Conservation (phyloP, 1,140 invertebrate genomes). For the Callitettix versicolor region DNA sequence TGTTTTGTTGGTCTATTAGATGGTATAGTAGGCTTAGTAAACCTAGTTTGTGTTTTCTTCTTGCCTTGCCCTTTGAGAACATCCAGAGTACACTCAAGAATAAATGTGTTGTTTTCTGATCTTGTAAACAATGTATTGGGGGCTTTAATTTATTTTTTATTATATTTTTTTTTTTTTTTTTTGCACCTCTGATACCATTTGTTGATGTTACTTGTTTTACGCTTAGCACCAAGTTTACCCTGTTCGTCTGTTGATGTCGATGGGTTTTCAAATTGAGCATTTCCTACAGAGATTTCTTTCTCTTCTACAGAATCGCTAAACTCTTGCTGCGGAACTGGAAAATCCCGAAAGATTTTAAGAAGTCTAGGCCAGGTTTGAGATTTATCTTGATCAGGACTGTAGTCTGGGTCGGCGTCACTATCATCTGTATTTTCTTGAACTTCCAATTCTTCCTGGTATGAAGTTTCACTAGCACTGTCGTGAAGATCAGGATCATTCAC, state of each 20-base stretch:
- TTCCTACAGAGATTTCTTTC: not conserved
- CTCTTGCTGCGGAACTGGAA: not conserved
- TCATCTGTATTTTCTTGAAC: constrained; percentile 8
- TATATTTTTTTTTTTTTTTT: not conserved
- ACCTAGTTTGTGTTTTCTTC: constrained; percentile 12
- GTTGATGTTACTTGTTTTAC: constrained; percentile 1
- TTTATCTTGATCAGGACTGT: constrained; percentile 4
- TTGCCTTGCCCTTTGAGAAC: constrained; percentile 11
- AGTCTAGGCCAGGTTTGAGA: not conserved
- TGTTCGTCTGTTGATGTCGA: not conserved
- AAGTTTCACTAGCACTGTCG: constrained; percentile 7
- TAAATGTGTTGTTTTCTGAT: constrained; percentile 7
- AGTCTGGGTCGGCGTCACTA: constrained; percentile 8
- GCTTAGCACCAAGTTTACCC: not conserved
- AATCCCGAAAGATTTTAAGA: too few relatives aligned
- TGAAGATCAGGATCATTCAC: not conserved
- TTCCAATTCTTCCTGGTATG: constrained; percentile 2
- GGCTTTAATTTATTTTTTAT: not conserved
- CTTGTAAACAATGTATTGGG: not conserved
- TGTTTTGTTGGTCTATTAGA: constrained; percentile 8
- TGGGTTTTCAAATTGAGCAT: not conserved
- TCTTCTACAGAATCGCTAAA: not conserved
- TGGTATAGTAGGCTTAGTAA: constrained; percentile 6
- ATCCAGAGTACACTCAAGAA: constrained; percentile 11
- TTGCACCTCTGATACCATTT: not conserved